Percentiles rank a stretch among this genome's conserved stretches.
Conservation (phyloP, 1,140 invertebrate genomes). For the Ganaspis sp. region DNA sequence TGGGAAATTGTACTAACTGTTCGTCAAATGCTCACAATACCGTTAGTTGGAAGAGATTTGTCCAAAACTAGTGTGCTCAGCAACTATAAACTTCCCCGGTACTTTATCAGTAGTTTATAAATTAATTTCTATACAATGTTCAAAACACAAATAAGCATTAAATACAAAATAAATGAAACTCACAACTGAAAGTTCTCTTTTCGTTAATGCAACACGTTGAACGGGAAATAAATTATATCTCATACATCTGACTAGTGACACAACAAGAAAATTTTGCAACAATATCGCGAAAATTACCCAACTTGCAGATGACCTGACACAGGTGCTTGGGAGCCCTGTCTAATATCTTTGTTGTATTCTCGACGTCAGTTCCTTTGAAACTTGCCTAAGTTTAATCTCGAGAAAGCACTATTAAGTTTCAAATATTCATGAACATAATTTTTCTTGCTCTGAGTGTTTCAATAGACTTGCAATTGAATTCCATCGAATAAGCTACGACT, state of each 20-base stretch:
- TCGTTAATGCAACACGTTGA: not conserved
- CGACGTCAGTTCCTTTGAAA: conserved; percentile 7
- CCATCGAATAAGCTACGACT: not conserved
- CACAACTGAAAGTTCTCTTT: not conserved
- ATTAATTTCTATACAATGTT: no score
- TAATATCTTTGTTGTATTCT: conserved; percentile 30
- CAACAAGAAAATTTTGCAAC: not conserved
- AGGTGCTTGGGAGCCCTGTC: not conserved
- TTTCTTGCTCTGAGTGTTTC: not conserved
- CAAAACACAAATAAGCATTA: no score
- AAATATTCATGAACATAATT: conserved; percentile 17
- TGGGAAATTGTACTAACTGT: conserved; percentile 46
- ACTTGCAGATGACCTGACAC: conserved; percentile 14
- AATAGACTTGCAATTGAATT: not conserved
- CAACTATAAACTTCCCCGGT: conserved; percentile 6
- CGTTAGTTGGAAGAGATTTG: not conserved
- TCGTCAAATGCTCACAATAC: conserved; percentile 34
- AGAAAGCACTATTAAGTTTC: conserved; percentile 22
- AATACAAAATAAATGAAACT: no score
- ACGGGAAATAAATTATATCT: not conserved
- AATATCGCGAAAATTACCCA: conserved; percentile 13
- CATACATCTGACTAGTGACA: not conserved
- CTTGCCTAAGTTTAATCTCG: conserved; percentile 19
- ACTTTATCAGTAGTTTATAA: no score
- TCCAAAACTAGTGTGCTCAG: not conserved